Base-by-base conservation (phyloP, 1,140 invertebrate genomes). In the Linepithema humile region DNA sequence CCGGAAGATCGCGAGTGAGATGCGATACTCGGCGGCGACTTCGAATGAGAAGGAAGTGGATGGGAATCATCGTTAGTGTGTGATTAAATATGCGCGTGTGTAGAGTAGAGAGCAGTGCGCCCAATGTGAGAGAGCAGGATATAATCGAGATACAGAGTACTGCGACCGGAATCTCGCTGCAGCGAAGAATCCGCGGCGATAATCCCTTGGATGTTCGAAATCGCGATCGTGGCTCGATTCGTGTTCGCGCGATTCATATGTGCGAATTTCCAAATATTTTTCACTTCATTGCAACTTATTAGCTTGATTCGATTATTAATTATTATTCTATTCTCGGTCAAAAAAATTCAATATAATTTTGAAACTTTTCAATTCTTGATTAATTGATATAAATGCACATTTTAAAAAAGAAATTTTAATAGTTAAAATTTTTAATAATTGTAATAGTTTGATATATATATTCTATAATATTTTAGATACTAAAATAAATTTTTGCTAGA, bases 31-130 rank as follows among this genome's bases (percentile, higher is more conserved):
- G 7, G 59, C 55, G 35, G 17, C 45, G 26, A 50, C 26, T n/a
- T 55, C 20, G 43, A 55, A 57, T 9, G 29, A 53, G 32, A 17
- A 74, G 69, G 55, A 87, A 88, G 87, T 88, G 87, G 70, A 87
- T 26, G 50, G 70, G 38, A 82, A 53, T 35, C 57, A 50, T 82
- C 20, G 43, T 60, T 57, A 90, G 86, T 88, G 85, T 85, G 84
- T 89, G 85, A 84, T 32, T 45, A n/a, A 32, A 40, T 59, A 86
- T 88, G 60, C 77, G 84, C 77, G 84, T 89, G 84, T 84, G 87
- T 78, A 78, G 75, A 69, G 62, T 55, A 78, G 48, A 70, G 48
- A n/a, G n/a, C 48, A 80, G 75, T 80, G 75, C 45, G 59, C 40
- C 74, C 20, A 65, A 77, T 60, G 75, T 78, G 60, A 43, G 69